A percentile compares a stretch with the other conserved stretches of the same genome.
phyloP scores from a whole-genome alignment of 2,888 invertebrate genomes.

The Zygaena filipendulae region DNA sequence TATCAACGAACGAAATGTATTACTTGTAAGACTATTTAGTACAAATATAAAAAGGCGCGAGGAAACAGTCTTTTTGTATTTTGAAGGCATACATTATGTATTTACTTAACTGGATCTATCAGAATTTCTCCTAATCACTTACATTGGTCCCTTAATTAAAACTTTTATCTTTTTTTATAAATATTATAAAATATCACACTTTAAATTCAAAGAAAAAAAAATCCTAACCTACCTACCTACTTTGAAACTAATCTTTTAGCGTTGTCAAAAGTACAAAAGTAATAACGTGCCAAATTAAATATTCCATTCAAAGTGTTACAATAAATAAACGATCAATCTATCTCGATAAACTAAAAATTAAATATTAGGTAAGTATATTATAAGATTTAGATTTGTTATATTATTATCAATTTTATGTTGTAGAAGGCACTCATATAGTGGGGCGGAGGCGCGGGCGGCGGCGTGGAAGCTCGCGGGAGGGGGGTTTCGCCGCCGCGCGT shows the following conservation, averaged over 20 bases:
- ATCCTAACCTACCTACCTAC: constrained; percentile 61
- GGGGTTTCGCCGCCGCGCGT: constrained; percentile 24
- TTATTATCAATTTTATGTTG: constrained; percentile 57
- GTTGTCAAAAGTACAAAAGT: constrained; percentile 63
- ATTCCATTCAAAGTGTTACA: constrained; percentile 58
- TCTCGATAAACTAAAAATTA: constrained; percentile 64
- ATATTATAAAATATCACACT: constrained; percentile 69
- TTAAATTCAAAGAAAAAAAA: constrained; percentile 65
- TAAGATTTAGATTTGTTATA: too few relatives aligned
- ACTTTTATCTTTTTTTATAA: constrained; percentile 66
- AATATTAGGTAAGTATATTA: constrained; percentile 26
- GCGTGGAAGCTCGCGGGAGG: constrained; percentile 39
- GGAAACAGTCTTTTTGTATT: constrained; percentile 50
- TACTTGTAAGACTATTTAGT: constrained; percentile 42
- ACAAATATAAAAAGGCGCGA: constrained; percentile 28
- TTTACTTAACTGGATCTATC: constrained; percentile 32
- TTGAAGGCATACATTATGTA: constrained; percentile 28
- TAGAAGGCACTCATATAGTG: constrained; percentile 56
- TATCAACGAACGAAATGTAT: constrained; percentile 52
- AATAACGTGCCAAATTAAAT: constrained; percentile 66
- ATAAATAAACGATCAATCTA: constrained; percentile 67
- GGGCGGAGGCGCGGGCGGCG: constrained; percentile 29
- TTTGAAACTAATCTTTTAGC: constrained; percentile 60
- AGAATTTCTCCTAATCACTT: constrained; percentile 65
- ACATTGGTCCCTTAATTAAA: constrained; percentile 68